phyloP scores from a whole-genome alignment of 2,797 vertebrate genomes.

The Phoxinus dragarum region DNA sequence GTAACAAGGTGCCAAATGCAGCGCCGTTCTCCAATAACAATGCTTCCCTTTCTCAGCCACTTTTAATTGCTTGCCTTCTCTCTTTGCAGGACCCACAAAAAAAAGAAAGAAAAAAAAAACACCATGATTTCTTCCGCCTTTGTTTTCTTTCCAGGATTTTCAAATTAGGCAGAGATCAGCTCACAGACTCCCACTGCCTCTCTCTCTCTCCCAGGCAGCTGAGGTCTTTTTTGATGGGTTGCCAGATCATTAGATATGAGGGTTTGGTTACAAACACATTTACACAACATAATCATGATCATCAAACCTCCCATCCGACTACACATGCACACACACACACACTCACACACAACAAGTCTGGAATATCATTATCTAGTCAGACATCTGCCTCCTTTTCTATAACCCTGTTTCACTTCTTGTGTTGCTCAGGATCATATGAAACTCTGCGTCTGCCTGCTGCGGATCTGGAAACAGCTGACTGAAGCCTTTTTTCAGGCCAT shows the following conservation, averaged over 20 bases:
- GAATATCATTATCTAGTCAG: slow-evolving; percentile 50
- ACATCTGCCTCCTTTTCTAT: slow-evolving; percentile 46
- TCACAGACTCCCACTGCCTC: slow-evolving; percentile 65
- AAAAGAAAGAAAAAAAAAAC: slow-evolving; percentile 54
- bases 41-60: slow-evolving; percentile 61
- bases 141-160: slow-evolving; percentile 76
- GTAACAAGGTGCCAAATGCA: slow-evolving; percentile 60
- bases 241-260: slow-evolving; percentile 75
- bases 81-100: slow-evolving; percentile 68
- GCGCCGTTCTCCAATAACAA: slow-evolving; percentile 47
- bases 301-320: slow-evolving; percentile 56
- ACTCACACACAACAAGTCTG: slow-evolving; percentile 50
- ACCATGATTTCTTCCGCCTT: slow-evolving; percentile 63
- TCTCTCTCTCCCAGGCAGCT: slow-evolving; percentile 63
- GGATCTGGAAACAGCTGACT: slow-evolving; percentile 52
- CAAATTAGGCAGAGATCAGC: slow-evolving; percentile 67
- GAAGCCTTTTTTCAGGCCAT: slow-evolving; percentile 46
- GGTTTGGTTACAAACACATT: slow-evolving; percentile 76
- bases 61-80: slow-evolving; percentile 74
- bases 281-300: slow-evolving; percentile 72
- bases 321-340: slow-evolving; percentile 61
- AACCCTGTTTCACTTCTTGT: slow-evolving; percentile 15
- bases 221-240: slow-evolving; percentile 67
- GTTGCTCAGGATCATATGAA: slow-evolving; percentile 42
- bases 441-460: slow-evolving; percentile 37